Conservation (phyloP, 2,888 invertebrate species). For the Microctonus aethiopoides region DNA sequence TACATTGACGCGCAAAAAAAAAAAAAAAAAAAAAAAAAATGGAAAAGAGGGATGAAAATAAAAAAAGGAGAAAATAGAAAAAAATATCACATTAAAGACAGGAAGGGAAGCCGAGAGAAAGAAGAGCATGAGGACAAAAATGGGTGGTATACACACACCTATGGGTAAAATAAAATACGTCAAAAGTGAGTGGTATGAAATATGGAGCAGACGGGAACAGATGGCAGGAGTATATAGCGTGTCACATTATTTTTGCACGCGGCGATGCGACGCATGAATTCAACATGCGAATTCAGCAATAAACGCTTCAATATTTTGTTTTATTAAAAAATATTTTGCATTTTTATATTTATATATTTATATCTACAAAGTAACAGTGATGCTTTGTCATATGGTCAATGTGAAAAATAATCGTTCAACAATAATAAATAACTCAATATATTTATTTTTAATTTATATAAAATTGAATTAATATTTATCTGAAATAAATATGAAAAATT, state of each 20-base stretch:
- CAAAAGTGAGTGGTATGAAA: slow-evolving; percentile 48
- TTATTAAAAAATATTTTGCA: not conserved
- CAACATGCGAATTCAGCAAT: slow-evolving; percentile 55
- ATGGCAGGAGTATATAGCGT: slow-evolving; percentile 56
- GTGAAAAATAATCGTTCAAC: too few species aligned
- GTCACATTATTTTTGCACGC: slow-evolving; percentile 62
- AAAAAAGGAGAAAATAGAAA: too few species aligned
- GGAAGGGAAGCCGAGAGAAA: too few species aligned
- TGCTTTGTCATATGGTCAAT: not conserved
- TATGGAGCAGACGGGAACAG: slow-evolving; percentile 53
- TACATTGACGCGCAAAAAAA: too few species aligned
- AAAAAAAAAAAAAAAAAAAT: too few species aligned
- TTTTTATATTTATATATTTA: not conserved
- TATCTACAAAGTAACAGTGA: not conserved
- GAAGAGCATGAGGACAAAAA: not conserved
- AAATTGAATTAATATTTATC: not conserved
- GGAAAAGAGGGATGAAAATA: too few species aligned
- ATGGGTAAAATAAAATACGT: slow-evolving; percentile 30
- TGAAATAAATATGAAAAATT: not conserved
- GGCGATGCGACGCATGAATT: slow-evolving; percentile 54
- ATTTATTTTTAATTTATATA: too few species aligned
- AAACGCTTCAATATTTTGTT: slow-evolving; percentile 44
- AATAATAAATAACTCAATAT: too few species aligned
- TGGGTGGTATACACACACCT: not conserved
- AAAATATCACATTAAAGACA: too few species aligned